Evolutionary conservation across 2,113 vertebrate species (phyloP), one percentile per base, ranked within the genome.

Genomic region (Nansenia antarctica): DNA sequence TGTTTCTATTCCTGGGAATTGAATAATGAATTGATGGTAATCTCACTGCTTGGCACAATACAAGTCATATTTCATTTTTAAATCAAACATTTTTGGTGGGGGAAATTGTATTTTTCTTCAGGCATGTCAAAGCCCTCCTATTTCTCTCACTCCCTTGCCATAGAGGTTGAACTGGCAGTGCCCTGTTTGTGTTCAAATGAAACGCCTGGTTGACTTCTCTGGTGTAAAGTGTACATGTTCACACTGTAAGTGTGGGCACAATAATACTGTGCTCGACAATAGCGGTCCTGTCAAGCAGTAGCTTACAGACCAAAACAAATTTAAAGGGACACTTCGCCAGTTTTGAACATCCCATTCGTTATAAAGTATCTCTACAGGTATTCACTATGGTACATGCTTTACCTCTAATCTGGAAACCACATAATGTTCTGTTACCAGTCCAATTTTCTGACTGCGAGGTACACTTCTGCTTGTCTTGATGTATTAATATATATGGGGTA

Each of bases 31-130:
- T 53, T 67, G 45, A 62, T 42, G 34, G 64, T 74, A 22, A 80
- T 74, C 60, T 83, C 65, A 77, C 55, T 83, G 66, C 70, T 79
- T 29, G 67, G 62, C 0, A 62, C 65, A 49, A 81, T 78, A 57
- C 71, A 37, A 78, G 54, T 72, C 60, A 35, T 71, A 74, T 82
- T 86, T 67, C 61, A 72, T 62, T 59, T 73, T 73, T 54, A 62
- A 76, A 63, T 77, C 58, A 2, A 73, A 76, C 78, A 58, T 59
- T 73, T 61, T 27, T 70, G 45, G 35, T 60, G n/a, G n/a, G n/a
- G n/a, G n/a, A n/a, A n/a, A 52, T 71, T 65, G 31, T 27, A 1
- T 79, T 60, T 74, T 70, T 68, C 27, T 55, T 80, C 63, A 67
- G 65, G 60, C 72, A 76, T 34, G 1, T 22, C 15, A 68, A 54